phyloP scores from a whole-genome alignment of 2,113 vertebrate species.

The Chrysemys picta region DNA sequence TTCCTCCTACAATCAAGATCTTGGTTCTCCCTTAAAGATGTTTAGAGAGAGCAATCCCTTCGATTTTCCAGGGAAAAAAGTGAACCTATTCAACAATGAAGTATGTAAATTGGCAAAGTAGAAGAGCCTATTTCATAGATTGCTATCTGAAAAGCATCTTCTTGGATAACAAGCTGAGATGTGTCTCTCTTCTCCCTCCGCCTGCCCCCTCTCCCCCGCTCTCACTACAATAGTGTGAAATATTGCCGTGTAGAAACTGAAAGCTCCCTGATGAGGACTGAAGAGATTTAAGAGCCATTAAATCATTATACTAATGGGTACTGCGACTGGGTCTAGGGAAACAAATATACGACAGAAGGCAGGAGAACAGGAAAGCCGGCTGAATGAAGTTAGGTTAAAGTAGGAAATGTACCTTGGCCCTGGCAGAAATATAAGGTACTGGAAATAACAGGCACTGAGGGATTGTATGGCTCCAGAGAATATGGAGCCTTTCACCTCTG shows the following conservation, averaged over 20 bases:
- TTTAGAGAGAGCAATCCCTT: neutral
- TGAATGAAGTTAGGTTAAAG: constrained; percentile 40
- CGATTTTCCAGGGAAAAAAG: neutral
- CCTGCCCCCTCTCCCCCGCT: rapidly evolving
- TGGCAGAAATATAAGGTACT: constrained; percentile 37
- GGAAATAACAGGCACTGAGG: constrained; percentile 31
- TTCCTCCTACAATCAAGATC: neutral
- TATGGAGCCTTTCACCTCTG: constrained; percentile 32
- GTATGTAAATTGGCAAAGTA: neutral
- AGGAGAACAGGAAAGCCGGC: constrained; percentile 22
- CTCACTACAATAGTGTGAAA: neutral
- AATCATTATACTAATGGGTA: constrained; percentile 23
- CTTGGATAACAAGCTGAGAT: rapidly evolving
- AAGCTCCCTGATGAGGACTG: neutral
- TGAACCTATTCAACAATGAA: neutral
- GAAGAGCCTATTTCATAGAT: neutral
- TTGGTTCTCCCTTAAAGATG: neutral
- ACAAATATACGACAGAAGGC: constrained; percentile 6
- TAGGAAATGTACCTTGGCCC: constrained; percentile 7
- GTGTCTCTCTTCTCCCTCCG: neutral
- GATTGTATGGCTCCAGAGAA: constrained; percentile 27
- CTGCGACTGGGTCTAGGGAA: neutral
- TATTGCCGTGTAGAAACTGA: neutral
- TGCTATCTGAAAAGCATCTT: neutral
- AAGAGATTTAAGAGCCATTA: constrained; percentile 34